Percentiles rank a stretch among this genome's conserved stretches.
Conservation (phyloP, 2,797 vertebrate genomes). For the Limosa lapponica region DNA sequence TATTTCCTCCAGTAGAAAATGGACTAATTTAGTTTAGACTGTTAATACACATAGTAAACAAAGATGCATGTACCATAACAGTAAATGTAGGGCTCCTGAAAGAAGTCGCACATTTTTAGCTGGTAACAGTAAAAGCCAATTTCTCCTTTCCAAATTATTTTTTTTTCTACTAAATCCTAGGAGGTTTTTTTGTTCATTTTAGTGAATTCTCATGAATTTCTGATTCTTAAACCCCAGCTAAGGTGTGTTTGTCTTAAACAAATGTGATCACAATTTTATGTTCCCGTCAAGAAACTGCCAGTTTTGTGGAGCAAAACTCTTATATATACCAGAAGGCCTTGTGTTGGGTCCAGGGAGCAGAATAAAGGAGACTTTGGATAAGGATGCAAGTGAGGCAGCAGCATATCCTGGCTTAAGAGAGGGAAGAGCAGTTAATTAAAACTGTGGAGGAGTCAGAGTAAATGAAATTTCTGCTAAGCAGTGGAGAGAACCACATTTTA, state of each 20-base stretch:
- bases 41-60: background rate
- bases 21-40: background rate
- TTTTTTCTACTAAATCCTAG: background rate
- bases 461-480: background rate
- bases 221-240: background rate
- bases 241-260: background rate
- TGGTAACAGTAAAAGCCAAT: background rate
- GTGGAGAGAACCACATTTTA: background rate
- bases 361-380: background rate
- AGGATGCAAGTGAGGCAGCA: background rate
- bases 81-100: background rate
- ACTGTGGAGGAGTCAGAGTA: background rate
- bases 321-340: background rate
- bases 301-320: background rate
- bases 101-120: background rate
- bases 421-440: background rate
- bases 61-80: background rate
- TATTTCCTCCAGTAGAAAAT: background rate
- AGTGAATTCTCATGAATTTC: background rate
- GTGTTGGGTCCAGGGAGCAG: fast-evolving
- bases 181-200: background rate
- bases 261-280: background rate
- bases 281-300: background rate
- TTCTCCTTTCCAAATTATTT: background rate
- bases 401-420: background rate